Conservation (phyloP, 2,888 invertebrate species). For the Torymus texanus region DNA sequence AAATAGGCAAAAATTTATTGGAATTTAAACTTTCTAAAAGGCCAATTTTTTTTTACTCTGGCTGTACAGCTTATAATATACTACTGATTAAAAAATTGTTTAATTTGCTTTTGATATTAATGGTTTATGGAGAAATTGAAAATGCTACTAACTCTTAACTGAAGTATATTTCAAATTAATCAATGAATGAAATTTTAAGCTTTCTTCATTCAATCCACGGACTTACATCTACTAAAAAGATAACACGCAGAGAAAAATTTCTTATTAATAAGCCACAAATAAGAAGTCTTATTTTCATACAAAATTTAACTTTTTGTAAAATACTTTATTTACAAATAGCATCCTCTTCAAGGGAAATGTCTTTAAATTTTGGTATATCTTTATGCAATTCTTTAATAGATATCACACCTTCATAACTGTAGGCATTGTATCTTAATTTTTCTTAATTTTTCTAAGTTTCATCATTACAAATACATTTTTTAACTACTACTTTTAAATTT, state of each 20-base stretch:
- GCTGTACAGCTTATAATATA: conserved; percentile 44
- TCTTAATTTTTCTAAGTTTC: too few relatives aligned
- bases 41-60: conserved; percentile 43
- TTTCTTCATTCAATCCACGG: neutral
- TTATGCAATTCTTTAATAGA: too few relatives aligned
- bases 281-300: conserved; percentile 36
- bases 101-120: conserved; percentile 18
- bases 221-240: too few relatives aligned
- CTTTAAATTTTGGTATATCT: too few relatives aligned
- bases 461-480: too few relatives aligned
- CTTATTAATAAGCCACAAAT: conserved; percentile 23
- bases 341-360: too few relatives aligned
- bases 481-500: conserved; percentile 12
- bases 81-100: conserved; percentile 3
- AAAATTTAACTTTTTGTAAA: neutral
- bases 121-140: conserved; percentile 1
- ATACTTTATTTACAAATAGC: neutral
- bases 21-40: too few relatives aligned
- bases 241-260: neutral
- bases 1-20: too few relatives aligned
- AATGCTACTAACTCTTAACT: conserved; percentile 29
- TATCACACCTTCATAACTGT: too few relatives aligned
- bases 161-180: neutral
- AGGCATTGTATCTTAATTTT: too few relatives aligned
- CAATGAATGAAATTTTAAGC: too few relatives aligned